A percentile compares a stretch with the other conserved stretches of the same genome.
These are phyloP conservation scores for Chloropsis cyanopogon DNA, from an alignment of 2,113 vertebrate genomes.

Conservation along the genomic window DNA sequence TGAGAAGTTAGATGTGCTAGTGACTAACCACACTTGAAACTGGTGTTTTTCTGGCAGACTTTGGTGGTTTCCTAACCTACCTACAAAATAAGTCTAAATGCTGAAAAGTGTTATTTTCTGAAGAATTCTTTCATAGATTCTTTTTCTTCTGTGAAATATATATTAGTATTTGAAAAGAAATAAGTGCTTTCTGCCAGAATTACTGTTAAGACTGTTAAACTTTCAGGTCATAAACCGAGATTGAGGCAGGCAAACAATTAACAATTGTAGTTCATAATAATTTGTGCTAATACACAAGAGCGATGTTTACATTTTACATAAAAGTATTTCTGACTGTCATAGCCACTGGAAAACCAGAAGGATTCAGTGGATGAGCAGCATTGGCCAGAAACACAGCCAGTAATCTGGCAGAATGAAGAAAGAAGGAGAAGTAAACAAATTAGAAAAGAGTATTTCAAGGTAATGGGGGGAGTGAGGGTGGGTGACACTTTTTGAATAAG, in stretches of 20 bases:
- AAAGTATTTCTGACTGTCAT: neutral
- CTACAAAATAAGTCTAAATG: neutral
- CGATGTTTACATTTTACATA: neutral
- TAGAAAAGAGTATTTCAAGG: slow-evolving; percentile 96
- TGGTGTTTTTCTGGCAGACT: neutral
- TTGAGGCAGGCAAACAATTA: neutral
- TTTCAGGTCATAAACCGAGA: neutral
- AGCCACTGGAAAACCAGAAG: slow-evolving; percentile 80
- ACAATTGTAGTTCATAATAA: neutral
- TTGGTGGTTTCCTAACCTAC: neutral
- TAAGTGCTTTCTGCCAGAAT: neutral
- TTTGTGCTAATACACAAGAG: neutral
- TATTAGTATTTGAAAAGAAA: neutral
- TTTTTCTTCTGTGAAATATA: neutral
- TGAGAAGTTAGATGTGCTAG: neutral
- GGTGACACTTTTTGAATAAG: neutral
- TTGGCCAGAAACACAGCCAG: slow-evolving; percentile 87
- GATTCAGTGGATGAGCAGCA: slow-evolving; percentile 81
- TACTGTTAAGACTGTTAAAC: neutral
- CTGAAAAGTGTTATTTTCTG: neutral
- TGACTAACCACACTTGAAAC: neutral
- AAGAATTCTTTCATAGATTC: neutral
- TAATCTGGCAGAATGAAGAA: slow-evolving; percentile 92
- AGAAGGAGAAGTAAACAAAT: slow-evolving; percentile 91
- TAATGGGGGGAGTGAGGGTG: slow-evolving; percentile 1